Evolutionary conservation across 2,113 vertebrate species (phyloP).

Genomic region (Barbus barbus): DNA sequence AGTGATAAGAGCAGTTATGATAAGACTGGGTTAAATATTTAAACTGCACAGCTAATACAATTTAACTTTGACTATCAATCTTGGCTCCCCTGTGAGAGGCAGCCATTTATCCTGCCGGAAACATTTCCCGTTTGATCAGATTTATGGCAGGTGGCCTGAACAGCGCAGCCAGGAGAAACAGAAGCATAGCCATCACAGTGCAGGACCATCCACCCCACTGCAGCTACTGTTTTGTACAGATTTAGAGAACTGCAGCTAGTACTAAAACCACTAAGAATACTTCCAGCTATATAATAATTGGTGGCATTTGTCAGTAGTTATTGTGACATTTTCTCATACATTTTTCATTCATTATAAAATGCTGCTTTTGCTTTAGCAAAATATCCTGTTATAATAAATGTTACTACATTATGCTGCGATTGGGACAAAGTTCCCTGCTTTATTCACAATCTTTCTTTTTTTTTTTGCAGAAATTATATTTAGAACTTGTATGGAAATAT

Average conservation of each 20-base stretch:
- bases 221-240: background rate
- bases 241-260: background rate
- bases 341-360: background rate
- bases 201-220: background rate
- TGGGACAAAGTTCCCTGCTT: background rate
- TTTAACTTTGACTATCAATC: constrained; percentile 91
- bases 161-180: constrained; percentile 31
- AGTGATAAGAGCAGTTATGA: constrained; percentile 91
- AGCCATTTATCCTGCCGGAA: constrained; percentile 77
- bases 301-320: background rate
- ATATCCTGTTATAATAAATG: background rate
- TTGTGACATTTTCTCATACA: background rate
- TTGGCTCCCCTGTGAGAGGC: constrained; percentile 73
- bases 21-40: constrained; percentile 91
- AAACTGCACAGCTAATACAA: constrained; percentile 84
- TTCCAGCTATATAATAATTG: background rate
- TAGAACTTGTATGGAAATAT: background rate
- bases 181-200: background rate
- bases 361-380: background rate
- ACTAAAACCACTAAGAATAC: background rate
- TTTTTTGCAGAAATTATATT: background rate
- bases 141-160: constrained; percentile 74
- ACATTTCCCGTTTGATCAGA: constrained; percentile 80
- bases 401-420: background rate
- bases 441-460: too few species aligned